A percentile compares a stretch with the other conserved stretches of the same genome.
phyloP scores from a whole-genome alignment of 1,140 invertebrate species.

The Ceratosolen solmsi region DNA sequence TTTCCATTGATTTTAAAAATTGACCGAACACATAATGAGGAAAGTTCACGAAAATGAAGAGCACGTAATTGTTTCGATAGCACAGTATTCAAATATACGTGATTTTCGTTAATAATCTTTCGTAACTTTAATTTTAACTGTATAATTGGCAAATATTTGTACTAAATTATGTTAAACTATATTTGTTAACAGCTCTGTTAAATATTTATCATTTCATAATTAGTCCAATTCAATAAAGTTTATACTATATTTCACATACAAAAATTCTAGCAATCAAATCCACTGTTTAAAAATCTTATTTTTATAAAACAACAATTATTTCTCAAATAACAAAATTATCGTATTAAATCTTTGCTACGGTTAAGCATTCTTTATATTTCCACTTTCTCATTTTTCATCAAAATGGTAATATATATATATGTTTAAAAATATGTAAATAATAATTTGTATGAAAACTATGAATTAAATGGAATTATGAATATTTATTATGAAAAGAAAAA shows the following conservation, averaged over 20 bases:
- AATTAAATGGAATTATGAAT: constrained; percentile 24
- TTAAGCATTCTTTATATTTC: constrained; percentile 7
- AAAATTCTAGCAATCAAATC: no score
- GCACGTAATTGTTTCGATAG: neutral
- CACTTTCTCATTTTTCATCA: constrained; percentile 33
- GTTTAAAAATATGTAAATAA: constrained; percentile 11
- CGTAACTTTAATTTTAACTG: neutral
- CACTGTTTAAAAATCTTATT: neutral
- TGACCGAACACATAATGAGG: no score
- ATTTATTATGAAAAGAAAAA: no score
- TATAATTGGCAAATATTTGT: neutral
- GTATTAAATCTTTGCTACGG: neutral
- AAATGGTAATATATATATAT: neutral
- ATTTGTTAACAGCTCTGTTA: no score
- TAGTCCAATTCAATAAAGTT: neutral
- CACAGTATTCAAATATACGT: neutral
- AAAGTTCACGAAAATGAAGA: no score
- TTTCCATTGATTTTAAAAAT: no score
- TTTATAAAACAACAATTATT: no score
- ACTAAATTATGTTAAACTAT: neutral
- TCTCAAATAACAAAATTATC: neutral
- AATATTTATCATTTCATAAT: neutral
- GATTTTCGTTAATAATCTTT: neutral
- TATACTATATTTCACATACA: no score
- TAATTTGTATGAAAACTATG: neutral